phyloP scores from a whole-genome alignment of 2,797 vertebrate genomes.

The Gymnothorax reevesii region DNA sequence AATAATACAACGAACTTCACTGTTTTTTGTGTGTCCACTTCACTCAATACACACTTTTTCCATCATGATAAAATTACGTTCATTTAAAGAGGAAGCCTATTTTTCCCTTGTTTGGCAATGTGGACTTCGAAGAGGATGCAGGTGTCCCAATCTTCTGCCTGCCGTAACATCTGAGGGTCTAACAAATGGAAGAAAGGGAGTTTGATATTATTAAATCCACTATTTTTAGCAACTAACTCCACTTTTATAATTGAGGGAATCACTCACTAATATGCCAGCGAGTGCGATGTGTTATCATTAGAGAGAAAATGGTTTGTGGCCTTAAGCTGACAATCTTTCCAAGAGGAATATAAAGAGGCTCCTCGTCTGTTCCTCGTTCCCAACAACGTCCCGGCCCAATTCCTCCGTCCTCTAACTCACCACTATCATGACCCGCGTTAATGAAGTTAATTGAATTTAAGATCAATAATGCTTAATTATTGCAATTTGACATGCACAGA shows the following conservation, averaged over 20 bases:
- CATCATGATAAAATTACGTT: background rate
- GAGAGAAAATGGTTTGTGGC: slow-evolving; percentile 56
- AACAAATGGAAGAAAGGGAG: slow-evolving; percentile 36
- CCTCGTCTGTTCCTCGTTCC: slow-evolving; percentile 40
- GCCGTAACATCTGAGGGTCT: slow-evolving; percentile 31
- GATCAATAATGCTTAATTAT: slow-evolving; percentile 99
- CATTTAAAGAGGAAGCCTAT: background rate
- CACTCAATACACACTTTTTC: background rate
- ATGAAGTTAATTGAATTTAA: slow-evolving; percentile 99
- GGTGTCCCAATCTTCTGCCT: slow-evolving; percentile 14
- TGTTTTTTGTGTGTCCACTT: too few relatives aligned
- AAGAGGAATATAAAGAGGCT: slow-evolving; percentile 51
- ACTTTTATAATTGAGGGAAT: slow-evolving; percentile 60
- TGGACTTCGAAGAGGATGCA: slow-evolving; percentile 21
- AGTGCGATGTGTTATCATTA: slow-evolving; percentile 59
- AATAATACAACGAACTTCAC: background rate
- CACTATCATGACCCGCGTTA: slow-evolving; percentile 86
- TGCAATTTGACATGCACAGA: slow-evolving; percentile 97
- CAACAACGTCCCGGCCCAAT: slow-evolving; percentile 26
- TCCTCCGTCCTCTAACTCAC: slow-evolving; percentile 51
- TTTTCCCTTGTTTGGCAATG: background rate
- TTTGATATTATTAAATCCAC: slow-evolving; percentile 57
- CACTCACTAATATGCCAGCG: slow-evolving; percentile 56
- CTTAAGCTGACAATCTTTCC: slow-evolving; percentile 53
- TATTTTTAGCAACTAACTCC: slow-evolving; percentile 60